A percentile compares a stretch with the other conserved stretches of the same genome.
phyloP scores from a whole-genome alignment of 2,888 invertebrate species.

The Acleris sparsana region DNA sequence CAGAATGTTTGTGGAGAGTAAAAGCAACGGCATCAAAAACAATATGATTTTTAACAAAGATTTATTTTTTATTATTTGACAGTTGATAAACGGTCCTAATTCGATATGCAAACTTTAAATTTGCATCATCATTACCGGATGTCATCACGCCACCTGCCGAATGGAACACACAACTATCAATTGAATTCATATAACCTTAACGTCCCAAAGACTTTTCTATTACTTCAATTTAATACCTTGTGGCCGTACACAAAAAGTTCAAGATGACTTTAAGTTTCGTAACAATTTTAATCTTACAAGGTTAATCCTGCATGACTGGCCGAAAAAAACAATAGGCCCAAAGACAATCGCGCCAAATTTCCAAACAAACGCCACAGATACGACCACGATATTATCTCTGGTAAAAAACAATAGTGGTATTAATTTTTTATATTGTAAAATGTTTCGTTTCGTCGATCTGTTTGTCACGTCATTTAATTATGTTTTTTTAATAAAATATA shows the following conservation, averaged over 20 bases:
- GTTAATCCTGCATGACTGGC: slow-evolving; percentile 50
- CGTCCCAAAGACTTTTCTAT: too few relatives aligned
- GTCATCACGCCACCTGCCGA: background rate
- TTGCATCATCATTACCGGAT: background rate
- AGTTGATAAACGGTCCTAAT: too few relatives aligned
- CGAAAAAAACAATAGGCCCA: slow-evolving; percentile 61
- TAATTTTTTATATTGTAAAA: slow-evolving; percentile 26
- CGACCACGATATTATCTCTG: slow-evolving; percentile 58
- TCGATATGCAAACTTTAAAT: background rate
- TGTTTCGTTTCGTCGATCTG: background rate
- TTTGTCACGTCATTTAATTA: background rate
- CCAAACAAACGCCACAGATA: slow-evolving; percentile 63
- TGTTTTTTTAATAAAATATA: background rate
- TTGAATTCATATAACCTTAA: too few relatives aligned
- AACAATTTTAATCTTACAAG: too few relatives aligned
- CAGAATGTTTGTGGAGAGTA: too few relatives aligned
- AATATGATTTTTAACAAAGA: too few relatives aligned
- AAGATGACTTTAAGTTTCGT: too few relatives aligned
- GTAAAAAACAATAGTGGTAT: slow-evolving; percentile 41
- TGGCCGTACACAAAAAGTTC: too few relatives aligned
- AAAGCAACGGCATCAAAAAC: too few relatives aligned
- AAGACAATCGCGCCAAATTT: slow-evolving; percentile 70
- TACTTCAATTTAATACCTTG: too few relatives aligned
- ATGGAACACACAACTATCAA: background rate
- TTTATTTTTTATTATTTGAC: too few relatives aligned